A percentile compares a stretch with the other conserved stretches of the same genome.
Conservation (phyloP, 1,140 invertebrate species). For the Anoplophora glabripennis region DNA sequence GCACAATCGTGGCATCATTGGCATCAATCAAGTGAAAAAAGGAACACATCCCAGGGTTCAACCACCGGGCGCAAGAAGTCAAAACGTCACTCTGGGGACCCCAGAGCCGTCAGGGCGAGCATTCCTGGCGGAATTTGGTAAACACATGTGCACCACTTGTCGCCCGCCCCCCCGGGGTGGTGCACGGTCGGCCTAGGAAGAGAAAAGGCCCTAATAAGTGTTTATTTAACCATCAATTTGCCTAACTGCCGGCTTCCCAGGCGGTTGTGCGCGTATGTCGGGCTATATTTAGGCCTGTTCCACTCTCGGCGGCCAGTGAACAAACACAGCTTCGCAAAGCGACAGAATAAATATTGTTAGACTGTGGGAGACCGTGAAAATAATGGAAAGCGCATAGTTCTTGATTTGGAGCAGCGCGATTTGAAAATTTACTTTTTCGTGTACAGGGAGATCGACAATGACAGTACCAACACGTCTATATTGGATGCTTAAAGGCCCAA, state of each 20-base stretch:
- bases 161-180: slow-evolving; percentile 25
- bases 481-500: too few relatives aligned
- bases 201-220: slow-evolving; percentile 39
- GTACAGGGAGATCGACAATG: too few relatives aligned
- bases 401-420: too few relatives aligned
- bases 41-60: too few relatives aligned
- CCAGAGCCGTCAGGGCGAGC: background rate
- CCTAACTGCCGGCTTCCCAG: slow-evolving; percentile 18
- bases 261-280: background rate
- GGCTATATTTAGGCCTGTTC: slow-evolving; percentile 11
- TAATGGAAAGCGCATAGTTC: too few relatives aligned
- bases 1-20: too few relatives aligned
- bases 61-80: too few relatives aligned
- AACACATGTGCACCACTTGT: slow-evolving; percentile 43
- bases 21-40: too few relatives aligned
- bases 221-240: slow-evolving; percentile 42
- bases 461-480: too few relatives aligned
- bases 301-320: background rate
- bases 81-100: background rate
- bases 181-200: slow-evolving; percentile 15
- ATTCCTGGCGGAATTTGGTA: slow-evolving; percentile 32
- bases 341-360: slow-evolving; percentile 2
- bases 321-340: slow-evolving; percentile 13
- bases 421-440: too few relatives aligned
- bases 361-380: background rate